These are phyloP conservation scores for Rafetus swinhoei DNA, from an alignment of 2,113 vertebrate genomes.

Conservation along the genomic window DNA sequence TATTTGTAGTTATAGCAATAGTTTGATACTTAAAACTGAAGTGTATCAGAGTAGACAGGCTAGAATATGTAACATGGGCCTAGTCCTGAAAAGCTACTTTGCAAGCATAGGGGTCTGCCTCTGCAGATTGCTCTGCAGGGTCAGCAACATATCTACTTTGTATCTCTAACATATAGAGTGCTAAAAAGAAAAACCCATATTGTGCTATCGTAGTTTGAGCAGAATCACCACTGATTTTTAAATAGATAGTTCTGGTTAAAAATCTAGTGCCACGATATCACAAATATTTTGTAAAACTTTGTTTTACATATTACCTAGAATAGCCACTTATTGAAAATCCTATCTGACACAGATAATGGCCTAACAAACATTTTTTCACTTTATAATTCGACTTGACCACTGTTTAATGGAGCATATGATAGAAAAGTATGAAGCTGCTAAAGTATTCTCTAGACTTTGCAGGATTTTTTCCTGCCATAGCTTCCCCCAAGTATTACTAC, in stretches of 20 bases:
- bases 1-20: background rate
- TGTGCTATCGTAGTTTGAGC: background rate
- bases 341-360: constrained; percentile 59
- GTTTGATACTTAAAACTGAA: background rate
- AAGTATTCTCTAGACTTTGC: background rate
- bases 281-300: constrained; percentile 65
- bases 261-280: constrained; percentile 50
- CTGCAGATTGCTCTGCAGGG: background rate
- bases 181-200: background rate
- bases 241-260: constrained; percentile 32
- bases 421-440: constrained; percentile 4
- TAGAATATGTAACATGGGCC: background rate
- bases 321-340: constrained; percentile 54
- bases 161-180: background rate
- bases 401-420: constrained; percentile 39
- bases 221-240: background rate
- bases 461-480: background rate
- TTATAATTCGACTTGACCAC: constrained; percentile 67
- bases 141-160: background rate
- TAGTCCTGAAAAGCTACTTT: background rate
- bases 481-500: background rate
- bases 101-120: background rate
- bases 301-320: constrained; percentile 72
- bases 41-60: background rate
- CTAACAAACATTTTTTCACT: constrained; percentile 71